phyloP scores from a whole-genome alignment of 2,797 vertebrate species.

The Trematomus bernacchii region DNA sequence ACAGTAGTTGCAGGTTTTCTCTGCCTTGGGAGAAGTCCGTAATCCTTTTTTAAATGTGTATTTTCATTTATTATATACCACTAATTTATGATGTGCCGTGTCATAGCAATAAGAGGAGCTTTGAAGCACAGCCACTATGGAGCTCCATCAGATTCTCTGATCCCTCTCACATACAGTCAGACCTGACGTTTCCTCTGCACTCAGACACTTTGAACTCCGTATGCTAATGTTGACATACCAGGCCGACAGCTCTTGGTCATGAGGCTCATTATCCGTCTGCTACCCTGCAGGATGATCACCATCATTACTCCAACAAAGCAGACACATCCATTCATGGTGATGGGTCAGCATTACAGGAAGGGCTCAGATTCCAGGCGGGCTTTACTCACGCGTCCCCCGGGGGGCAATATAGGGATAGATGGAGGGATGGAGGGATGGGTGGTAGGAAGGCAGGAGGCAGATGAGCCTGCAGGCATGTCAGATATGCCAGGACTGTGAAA shows the following conservation, averaged over 20 bases:
- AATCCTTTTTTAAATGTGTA: not conserved
- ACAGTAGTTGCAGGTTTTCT: not conserved
- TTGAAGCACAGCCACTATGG: constrained; percentile 38
- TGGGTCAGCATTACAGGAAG: constrained; percentile 58
- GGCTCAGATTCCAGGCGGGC: constrained; percentile 54
- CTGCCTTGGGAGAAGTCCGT: not conserved
- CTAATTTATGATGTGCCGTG: not conserved
- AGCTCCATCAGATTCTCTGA: constrained; percentile 46
- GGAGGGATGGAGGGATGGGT: constrained; percentile 14
- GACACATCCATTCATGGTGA: constrained; percentile 20
- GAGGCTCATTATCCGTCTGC: constrained; percentile 48
- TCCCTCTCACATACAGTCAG: constrained; percentile 17
- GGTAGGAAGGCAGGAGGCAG: constrained; percentile 25
- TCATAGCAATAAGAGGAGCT: not conserved
- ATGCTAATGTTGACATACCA: constrained; percentile 53
- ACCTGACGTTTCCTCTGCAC: constrained; percentile 44
- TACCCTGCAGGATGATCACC: constrained; percentile 24
- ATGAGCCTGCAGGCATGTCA: constrained; percentile 58
- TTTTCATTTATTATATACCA: not conserved
- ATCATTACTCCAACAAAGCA: constrained; percentile 31
- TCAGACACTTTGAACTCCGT: constrained; percentile 49
- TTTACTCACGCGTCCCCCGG: constrained; percentile 51
- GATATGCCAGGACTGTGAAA: constrained; percentile 51
- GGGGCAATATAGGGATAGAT: constrained; percentile 2
- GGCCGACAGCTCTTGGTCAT: constrained; percentile 40